Percentiles rank a stretch among this genome's conserved stretches.
Evolutionary conservation across 2,888 invertebrate genomes (phyloP).

Genomic region (Diachrysia chrysitis): DNA sequence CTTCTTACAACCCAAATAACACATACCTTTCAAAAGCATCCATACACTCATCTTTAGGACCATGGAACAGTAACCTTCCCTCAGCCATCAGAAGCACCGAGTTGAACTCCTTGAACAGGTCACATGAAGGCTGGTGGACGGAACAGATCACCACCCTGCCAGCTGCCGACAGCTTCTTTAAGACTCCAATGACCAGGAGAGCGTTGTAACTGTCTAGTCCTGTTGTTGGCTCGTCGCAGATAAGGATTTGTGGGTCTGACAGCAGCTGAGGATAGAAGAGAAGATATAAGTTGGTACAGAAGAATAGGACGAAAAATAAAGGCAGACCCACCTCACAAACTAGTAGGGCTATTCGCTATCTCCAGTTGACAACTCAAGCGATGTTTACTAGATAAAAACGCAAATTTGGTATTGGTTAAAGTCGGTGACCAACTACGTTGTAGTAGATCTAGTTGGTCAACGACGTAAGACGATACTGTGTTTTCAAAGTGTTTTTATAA

Average conservation of each 20-base stretch:
- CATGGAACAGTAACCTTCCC: slow-evolving; percentile 93
- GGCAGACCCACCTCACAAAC: too few species aligned
- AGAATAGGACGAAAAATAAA: too few species aligned
- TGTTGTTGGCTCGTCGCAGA: slow-evolving; percentile 98
- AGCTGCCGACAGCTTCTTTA: slow-evolving; percentile 89
- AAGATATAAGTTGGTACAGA: too few species aligned
- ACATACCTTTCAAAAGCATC: slow-evolving; percentile 90
- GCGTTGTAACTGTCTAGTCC: slow-evolving; percentile 97
- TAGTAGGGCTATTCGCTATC: too few species aligned
- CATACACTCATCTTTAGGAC: slow-evolving; percentile 91
- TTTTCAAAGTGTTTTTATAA: too few species aligned
- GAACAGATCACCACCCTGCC: slow-evolving; percentile 95
- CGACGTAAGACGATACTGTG: too few species aligned
- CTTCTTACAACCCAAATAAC: too few species aligned
- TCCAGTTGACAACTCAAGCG: too few species aligned
- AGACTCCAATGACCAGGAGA: slow-evolving; percentile 91
- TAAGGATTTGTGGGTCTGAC: slow-evolving; percentile 95
- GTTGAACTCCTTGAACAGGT: slow-evolving; percentile 94
- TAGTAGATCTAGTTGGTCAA: too few species aligned
- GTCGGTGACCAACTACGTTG: too few species aligned
- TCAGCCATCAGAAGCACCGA: slow-evolving; percentile 93
- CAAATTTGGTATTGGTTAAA: too few species aligned
- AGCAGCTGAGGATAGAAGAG: slow-evolving; percentile 90
- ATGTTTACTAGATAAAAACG: too few species aligned
- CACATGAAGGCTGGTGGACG: slow-evolving; percentile 97